Conservation (phyloP, 2,797 vertebrate species). For the Pygocentrus nattereri region DNA sequence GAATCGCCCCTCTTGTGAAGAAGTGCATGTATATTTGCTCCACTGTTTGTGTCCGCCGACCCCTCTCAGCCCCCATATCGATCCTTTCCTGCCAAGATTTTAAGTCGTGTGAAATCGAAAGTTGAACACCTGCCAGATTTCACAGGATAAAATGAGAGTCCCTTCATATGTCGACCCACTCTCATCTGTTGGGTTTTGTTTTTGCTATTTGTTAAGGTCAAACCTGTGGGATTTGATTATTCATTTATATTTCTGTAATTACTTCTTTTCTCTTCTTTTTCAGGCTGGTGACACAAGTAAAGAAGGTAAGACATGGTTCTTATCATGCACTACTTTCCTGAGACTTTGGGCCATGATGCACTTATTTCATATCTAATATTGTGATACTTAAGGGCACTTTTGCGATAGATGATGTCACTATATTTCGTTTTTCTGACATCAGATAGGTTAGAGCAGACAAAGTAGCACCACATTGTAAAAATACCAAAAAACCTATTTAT, state of each 20-base stretch:
- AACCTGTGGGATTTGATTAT: neutral
- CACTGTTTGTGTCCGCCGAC: neutral
- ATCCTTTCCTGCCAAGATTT: too few species aligned
- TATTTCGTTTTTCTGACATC: too few species aligned
- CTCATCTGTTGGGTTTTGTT: neutral
- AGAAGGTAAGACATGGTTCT: constrained; percentile 83
- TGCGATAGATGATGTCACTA: too few species aligned
- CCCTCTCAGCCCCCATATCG: neutral
- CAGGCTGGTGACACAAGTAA: constrained; percentile 86
- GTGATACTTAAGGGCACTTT: too few species aligned
- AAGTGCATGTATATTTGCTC: neutral
- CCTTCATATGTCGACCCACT: constrained; percentile 7
- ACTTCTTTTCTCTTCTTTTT: constrained; percentile 48
- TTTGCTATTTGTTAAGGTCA: neutral
- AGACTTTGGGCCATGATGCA: neutral
- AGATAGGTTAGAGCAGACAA: too few species aligned
- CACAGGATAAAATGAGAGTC: too few species aligned
- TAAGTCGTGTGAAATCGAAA: constrained; percentile 58
- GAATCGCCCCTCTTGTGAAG: neutral
- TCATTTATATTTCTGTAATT: neutral
- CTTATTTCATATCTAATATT: too few species aligned
- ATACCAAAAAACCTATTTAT: too few species aligned
- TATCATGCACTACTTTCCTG: neutral
- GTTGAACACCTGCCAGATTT: constrained; percentile 46
- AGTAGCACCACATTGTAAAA: too few species aligned